A percentile compares a stretch with the other conserved stretches of the same genome.
phyloP scores from a whole-genome alignment of 2,113 vertebrate genomes.

The Nipponia nippon region DNA sequence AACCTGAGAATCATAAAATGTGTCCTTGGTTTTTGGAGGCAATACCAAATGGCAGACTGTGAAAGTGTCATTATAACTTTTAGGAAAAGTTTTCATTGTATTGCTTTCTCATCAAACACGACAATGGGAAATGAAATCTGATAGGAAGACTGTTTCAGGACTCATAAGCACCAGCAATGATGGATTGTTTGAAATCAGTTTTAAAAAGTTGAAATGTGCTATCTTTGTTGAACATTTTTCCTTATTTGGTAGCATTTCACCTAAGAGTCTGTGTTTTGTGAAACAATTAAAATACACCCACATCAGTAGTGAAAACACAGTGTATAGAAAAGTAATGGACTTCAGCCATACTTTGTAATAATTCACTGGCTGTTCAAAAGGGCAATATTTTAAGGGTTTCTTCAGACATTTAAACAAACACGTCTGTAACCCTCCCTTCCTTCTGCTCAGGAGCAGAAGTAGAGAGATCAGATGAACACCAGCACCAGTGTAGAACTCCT shows the following conservation, averaged over 20 bases:
- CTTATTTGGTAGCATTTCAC: not conserved
- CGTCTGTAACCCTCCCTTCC: not conserved
- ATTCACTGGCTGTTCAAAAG: not conserved
- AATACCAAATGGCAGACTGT: not conserved
- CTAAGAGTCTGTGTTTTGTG: not conserved
- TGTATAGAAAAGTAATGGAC: not conserved
- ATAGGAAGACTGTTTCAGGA: not conserved
- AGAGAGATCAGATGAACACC: not conserved
- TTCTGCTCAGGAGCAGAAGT: not conserved
- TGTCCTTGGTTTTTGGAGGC: not conserved
- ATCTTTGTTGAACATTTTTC: not conserved
- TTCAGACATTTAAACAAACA: not conserved
- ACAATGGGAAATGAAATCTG: slow-evolving; percentile 12
- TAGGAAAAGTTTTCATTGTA: not conserved
- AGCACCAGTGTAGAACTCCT: not conserved
- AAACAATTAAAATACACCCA: not conserved
- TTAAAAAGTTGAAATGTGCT: not conserved
- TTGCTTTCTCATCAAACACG: not conserved
- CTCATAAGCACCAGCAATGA: not conserved
- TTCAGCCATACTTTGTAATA: not conserved
- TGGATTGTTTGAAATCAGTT: not conserved
- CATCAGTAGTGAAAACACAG: not conserved
- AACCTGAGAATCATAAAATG: not conserved
- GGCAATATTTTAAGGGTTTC: not conserved
- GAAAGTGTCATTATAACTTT: not conserved